phyloP scores from a whole-genome alignment of 2,888 invertebrate species.

The Platycheirus albimanus region DNA sequence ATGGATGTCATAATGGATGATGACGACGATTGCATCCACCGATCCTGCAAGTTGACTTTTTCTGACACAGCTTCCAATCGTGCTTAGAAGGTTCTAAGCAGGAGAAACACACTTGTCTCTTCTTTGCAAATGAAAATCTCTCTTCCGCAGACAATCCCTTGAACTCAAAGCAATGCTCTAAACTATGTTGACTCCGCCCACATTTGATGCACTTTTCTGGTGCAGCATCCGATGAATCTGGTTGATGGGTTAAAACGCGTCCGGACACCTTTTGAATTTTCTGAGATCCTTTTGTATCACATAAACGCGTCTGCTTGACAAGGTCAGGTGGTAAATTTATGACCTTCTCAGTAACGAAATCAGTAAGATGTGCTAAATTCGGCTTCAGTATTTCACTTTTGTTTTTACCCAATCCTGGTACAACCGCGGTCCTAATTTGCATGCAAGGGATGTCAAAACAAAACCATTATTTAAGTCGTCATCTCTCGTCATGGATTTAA shows the following conservation, averaged over 20 bases:
- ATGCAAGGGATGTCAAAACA: constrained; percentile 10
- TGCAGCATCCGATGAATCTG: background rate
- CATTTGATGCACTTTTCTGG: background rate
- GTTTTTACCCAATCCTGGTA: constrained; percentile 14
- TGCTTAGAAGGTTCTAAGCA: constrained; percentile 4
- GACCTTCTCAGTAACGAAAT: constrained; percentile 25
- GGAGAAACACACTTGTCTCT: background rate
- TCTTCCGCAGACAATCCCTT: background rate
- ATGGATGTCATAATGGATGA: constrained; percentile 13
- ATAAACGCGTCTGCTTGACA: background rate
- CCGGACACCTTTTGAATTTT: constrained; percentile 1
- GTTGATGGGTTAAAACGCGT: background rate
- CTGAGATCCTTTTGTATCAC: background rate
- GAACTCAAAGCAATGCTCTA: background rate
- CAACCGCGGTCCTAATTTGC: constrained; percentile 15
- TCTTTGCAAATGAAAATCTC: background rate
- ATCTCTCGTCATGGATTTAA: no score
- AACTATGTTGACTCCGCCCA: background rate
- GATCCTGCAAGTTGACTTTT: background rate
- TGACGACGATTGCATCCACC: constrained; percentile 9
- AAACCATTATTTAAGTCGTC: constrained; percentile 20
- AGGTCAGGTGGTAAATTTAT: constrained; percentile 17
- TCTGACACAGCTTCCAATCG: constrained; percentile 20
- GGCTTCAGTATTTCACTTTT: background rate
- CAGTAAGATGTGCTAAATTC: constrained; percentile 1